Percentiles rank a stretch among this genome's conserved stretches.
These are phyloP conservation scores for Theretra japonica DNA, from an alignment of 2,888 invertebrate species.

Conservation along the genomic window DNA sequence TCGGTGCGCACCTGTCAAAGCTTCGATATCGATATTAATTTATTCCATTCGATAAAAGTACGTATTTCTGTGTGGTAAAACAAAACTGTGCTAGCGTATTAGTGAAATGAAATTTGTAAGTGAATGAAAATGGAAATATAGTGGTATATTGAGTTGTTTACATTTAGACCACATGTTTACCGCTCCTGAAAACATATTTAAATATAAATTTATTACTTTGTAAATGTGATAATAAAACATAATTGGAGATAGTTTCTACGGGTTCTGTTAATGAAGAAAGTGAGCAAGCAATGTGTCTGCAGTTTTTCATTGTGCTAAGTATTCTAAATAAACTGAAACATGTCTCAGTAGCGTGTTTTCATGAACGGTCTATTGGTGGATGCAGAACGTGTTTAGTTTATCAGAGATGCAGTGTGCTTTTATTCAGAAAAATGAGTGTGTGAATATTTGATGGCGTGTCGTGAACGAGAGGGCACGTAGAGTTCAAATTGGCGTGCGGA, in stretches of 20 bases:
- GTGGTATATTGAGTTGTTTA: constrained; percentile 68
- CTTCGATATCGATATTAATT: constrained; percentile 73
- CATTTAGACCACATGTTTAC: constrained; percentile 73
- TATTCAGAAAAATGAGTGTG: constrained; percentile 75
- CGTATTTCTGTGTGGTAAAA: constrained; percentile 53
- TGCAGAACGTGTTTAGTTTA: constrained; percentile 30
- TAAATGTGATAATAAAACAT: not conserved
- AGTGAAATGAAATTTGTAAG: constrained; percentile 37
- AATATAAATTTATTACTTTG: constrained; percentile 4
- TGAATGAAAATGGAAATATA: constrained; percentile 36
- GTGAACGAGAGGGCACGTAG: constrained; percentile 73
- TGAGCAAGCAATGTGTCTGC: not conserved
- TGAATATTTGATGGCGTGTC: constrained; percentile 83
- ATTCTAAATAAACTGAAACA: constrained; percentile 15
- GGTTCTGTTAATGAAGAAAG: not conserved
- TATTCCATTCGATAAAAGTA: constrained; percentile 67
- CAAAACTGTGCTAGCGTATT: constrained; percentile 36
- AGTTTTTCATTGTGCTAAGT: not conserved
- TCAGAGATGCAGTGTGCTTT: constrained; percentile 55
- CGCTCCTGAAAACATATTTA: constrained; percentile 41
- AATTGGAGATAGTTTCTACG: not conserved
- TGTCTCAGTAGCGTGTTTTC: constrained; percentile 16
- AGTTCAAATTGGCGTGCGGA: constrained; percentile 74
- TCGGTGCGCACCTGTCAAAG: constrained; percentile 67
- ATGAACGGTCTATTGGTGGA: constrained; percentile 28